Evolutionary conservation across 1,140 invertebrate genomes (phyloP), one percentile per base, ranked within the genome.

Genomic region (Luehdorfia chinensis): DNA sequence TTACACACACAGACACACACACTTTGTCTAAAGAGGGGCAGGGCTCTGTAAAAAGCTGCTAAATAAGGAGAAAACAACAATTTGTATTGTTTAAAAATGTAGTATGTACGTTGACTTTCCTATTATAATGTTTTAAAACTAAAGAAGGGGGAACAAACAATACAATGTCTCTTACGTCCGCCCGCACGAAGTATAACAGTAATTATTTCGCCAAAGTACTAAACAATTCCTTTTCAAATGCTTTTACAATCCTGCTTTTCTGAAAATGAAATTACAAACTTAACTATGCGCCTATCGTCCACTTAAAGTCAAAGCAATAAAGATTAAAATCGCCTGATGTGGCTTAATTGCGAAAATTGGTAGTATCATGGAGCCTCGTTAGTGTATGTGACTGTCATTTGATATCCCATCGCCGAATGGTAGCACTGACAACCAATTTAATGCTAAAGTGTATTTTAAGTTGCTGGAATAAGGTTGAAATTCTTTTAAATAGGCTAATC

Each of bases 301-400:
- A 36, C 56, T 37, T 43, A 66, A 59, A 34, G 12, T 1, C 28
- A 8, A 31, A 11, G 9, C 2, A 1, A 52, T 67, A 74, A 57
- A 51, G 52, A 48, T 47, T 52, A 66, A 55, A 69, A 48, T 71
- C 46, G 46, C 31, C 32, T 51, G 48, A 34, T 12, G 19, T 14
- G 27, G 30, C 11, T 45, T 50, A 45, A 60, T 58, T 23, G 48
- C 56, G 67, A 72, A 72, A 67, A 63, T 36, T 66, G 61, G 53
- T 54, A 39, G 59, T 69, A 74, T 77, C 68, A 70, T 73, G 47
- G 56, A 62, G 69, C 60, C 75, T 84, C 74, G 75, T 84, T 79
- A 77, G 75, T 74, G 78, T 75, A 71, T 66, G 71, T 55, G 66
- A 66, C 55, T 73, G 76, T 79, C 79, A 79, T 84, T 84, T 73